These are phyloP conservation scores for Mus musculus DNA, from an alignment of 2,113 vertebrate genomes.

Conservation along the genomic window DNA sequence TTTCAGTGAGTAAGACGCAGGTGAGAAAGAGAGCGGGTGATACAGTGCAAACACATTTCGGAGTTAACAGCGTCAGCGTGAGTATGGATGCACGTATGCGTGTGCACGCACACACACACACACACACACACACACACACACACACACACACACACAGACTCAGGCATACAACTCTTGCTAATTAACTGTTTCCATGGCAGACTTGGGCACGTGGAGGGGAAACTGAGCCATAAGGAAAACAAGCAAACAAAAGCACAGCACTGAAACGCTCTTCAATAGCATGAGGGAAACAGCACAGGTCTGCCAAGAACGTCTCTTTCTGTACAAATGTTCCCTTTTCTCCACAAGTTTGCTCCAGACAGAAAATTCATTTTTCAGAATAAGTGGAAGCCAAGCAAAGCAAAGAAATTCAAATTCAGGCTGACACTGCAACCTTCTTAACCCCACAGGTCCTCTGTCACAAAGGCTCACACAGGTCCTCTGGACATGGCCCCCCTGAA, in stretches of 20 bases:
- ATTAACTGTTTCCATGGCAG: conserved; percentile 56
- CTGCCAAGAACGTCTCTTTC: conserved; percentile 79
- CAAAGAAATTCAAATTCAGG: conserved; percentile 85
- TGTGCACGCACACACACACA: background rate
- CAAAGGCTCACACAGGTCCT: conserved; percentile 75
- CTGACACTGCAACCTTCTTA: conserved; percentile 82
- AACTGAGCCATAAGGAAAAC: conserved; percentile 77
- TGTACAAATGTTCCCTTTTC: conserved; percentile 83
- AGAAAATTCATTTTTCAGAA: conserved; percentile 81
- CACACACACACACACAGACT: background rate
- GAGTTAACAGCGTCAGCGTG: background rate
- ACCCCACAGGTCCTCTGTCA: conserved; percentile 70
- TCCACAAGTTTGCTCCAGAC: conserved; percentile 82
- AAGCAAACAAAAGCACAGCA: conserved; percentile 76
- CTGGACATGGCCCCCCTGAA: conserved; percentile 66
- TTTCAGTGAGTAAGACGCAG: background rate
- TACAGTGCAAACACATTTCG: background rate
- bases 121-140: background rate
- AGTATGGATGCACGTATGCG: background rate
- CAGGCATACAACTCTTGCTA: background rate
- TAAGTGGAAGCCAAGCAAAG: conserved; percentile 85
- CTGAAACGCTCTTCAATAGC: conserved; percentile 74
- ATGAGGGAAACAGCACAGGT: conserved; percentile 66
- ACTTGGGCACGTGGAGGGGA: conserved; percentile 76
- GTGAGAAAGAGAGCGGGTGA: background rate